Conservation (phyloP, 1,140 invertebrate genomes). For the Ladona fulva region DNA sequence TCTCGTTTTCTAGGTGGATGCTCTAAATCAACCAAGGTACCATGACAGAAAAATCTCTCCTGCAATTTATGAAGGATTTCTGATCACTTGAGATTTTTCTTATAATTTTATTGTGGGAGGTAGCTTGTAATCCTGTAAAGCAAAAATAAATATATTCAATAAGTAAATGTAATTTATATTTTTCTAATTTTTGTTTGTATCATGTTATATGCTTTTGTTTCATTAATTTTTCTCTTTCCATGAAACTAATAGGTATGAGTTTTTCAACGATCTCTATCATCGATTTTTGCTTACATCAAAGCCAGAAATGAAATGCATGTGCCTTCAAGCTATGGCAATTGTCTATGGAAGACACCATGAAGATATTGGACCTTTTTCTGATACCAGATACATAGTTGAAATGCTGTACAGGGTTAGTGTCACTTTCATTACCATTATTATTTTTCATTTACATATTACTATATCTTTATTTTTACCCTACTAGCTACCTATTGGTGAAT, state of each 20-base stretch:
- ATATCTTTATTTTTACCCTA: too few relatives aligned
- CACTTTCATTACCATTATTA: slow-evolving; percentile 20
- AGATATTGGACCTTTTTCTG: slow-evolving; percentile 94
- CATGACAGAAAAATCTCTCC: too few relatives aligned
- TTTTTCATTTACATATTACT: slow-evolving; percentile 12
- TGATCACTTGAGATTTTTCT: too few relatives aligned
- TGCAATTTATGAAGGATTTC: too few relatives aligned
- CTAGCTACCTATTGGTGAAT: too few relatives aligned
- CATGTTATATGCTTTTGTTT: slow-evolving; percentile 18
- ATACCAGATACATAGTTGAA: slow-evolving; percentile 91
- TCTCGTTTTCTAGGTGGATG: too few relatives aligned
- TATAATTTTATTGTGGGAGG: too few relatives aligned
- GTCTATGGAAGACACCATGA: slow-evolving; percentile 93
- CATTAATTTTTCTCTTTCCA: slow-evolving; percentile 13
- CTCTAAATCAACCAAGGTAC: too few relatives aligned
- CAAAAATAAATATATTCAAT: too few relatives aligned
- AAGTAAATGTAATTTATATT: too few relatives aligned
- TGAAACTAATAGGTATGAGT: slow-evolving; percentile 66
- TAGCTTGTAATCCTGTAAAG: too few relatives aligned
- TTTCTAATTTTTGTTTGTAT: not conserved
- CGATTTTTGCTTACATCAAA: slow-evolving; percentile 86
- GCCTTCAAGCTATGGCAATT: slow-evolving; percentile 74
- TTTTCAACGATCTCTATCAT: slow-evolving; percentile 98
- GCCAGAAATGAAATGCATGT: slow-evolving; percentile 90
- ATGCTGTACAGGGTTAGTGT: slow-evolving; percentile 80